phyloP scores from a whole-genome alignment of 1,140 invertebrate species.

The Leucophenga varia region DNA sequence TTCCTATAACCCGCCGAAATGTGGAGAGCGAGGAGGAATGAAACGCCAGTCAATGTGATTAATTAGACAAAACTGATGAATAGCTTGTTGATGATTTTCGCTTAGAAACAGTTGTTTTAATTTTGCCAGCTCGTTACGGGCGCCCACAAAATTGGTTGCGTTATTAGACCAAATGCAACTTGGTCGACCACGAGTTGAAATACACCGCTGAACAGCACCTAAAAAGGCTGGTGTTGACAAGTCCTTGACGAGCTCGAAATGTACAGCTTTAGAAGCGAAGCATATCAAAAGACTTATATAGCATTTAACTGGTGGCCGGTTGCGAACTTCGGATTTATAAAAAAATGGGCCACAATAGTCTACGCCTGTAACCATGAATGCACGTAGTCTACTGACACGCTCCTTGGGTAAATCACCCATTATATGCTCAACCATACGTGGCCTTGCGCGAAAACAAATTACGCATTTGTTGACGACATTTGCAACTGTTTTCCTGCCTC shows the following conservation, averaged over 20 bases:
- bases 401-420: neutral
- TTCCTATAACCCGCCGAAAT: too few species aligned
- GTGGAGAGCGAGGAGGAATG: too few species aligned
- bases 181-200: neutral
- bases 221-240: neutral
- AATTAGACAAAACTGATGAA: neutral
- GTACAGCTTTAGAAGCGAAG: too few species aligned
- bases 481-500: neutral
- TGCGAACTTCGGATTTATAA: constrained; percentile 11
- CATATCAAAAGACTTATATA: constrained; percentile 14
- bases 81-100: neutral
- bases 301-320: constrained; percentile 3
- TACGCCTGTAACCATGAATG: too few species aligned
- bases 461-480: neutral
- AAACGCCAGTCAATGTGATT: neutral
- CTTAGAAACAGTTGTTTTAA: neutral
- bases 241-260: constrained; percentile 3
- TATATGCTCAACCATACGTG: too few species aligned
- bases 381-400: constrained; percentile 1
- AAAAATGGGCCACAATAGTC: too few species aligned
- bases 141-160: constrained; percentile 45
- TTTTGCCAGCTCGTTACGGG: constrained; percentile 7
- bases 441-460: neutral
- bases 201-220: neutral
- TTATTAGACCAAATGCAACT: constrained; percentile 37